These are phyloP conservation scores for Ornithoptera alexandrae DNA, from an alignment of 2,888 invertebrate species.

Conservation along the genomic window DNA sequence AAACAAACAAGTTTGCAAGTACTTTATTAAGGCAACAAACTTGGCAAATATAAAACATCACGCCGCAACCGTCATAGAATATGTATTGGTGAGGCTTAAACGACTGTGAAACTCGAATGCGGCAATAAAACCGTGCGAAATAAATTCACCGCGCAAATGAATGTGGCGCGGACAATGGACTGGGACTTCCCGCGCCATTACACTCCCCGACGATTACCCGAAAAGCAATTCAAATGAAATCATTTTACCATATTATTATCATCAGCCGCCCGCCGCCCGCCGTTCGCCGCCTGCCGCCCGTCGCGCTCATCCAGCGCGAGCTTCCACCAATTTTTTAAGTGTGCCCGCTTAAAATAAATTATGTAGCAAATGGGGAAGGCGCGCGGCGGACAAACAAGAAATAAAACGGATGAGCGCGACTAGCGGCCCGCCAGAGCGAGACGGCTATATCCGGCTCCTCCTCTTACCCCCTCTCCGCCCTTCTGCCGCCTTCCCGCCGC, in stretches of 20 bases:
- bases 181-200: constrained; percentile 66
- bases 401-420: constrained; percentile 68
- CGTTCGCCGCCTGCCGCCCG: constrained; percentile 58
- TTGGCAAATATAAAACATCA: constrained; percentile 48
- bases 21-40: constrained; percentile 7
- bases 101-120: constrained; percentile 60
- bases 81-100: constrained; percentile 58
- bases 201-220: constrained; percentile 56
- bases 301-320: constrained; percentile 61
- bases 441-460: constrained; percentile 51
- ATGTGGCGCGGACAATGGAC: constrained; percentile 62
- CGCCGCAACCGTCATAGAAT: constrained; percentile 56
- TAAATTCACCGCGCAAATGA: constrained; percentile 68
- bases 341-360: constrained; percentile 77
- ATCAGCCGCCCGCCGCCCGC: constrained; percentile 69
- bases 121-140: constrained; percentile 55
- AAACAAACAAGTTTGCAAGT: not conserved
- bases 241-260: constrained; percentile 76
- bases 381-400: constrained; percentile 71
- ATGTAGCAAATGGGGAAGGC: constrained; percentile 70
- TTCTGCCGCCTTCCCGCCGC: constrained; percentile 37
- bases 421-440: constrained; percentile 54
- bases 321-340: constrained; percentile 76
- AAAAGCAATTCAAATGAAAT: constrained; percentile 74
- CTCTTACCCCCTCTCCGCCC: constrained; percentile 42